phyloP scores from a whole-genome alignment of 2,888 invertebrate species.

The Polia nebulosa region DNA sequence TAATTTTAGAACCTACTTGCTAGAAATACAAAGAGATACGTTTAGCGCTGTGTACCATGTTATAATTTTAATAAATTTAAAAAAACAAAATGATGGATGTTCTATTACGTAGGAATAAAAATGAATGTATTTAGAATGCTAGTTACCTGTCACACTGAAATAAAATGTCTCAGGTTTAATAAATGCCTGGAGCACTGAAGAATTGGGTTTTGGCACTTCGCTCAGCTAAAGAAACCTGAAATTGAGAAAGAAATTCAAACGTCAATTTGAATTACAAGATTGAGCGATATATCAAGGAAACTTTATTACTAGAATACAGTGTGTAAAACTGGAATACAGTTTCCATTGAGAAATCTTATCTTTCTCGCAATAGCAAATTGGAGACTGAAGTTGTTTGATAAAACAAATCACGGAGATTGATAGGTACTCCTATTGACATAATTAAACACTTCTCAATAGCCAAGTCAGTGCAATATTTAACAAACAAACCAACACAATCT shows the following conservation, averaged over 20 bases:
- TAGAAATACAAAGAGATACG: not conserved
- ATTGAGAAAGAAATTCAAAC: conserved; percentile 1
- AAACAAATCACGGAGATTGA: not conserved
- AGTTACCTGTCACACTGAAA: not conserved
- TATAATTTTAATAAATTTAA: not conserved
- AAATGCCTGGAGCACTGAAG: conserved; percentile 19
- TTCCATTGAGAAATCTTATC: not conserved
- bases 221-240: conserved; percentile 3
- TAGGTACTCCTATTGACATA: not conserved
- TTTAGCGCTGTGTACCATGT: not conserved
- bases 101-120: not conserved
- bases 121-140: not conserved
- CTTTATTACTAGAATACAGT: no score
- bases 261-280: conserved; percentile 25
- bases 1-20: not conserved
- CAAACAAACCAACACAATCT: conserved; percentile 21
- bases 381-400: not conserved
- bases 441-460: not conserved
- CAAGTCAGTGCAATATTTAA: not conserved
- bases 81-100: not conserved
- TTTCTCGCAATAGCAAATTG: not conserved
- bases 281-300: not conserved
- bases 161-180: conserved; percentile 7
- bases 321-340: no score
- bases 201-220: not conserved